phyloP scores from a whole-genome alignment of 2,888 invertebrate species.

The Meganola albula region DNA sequence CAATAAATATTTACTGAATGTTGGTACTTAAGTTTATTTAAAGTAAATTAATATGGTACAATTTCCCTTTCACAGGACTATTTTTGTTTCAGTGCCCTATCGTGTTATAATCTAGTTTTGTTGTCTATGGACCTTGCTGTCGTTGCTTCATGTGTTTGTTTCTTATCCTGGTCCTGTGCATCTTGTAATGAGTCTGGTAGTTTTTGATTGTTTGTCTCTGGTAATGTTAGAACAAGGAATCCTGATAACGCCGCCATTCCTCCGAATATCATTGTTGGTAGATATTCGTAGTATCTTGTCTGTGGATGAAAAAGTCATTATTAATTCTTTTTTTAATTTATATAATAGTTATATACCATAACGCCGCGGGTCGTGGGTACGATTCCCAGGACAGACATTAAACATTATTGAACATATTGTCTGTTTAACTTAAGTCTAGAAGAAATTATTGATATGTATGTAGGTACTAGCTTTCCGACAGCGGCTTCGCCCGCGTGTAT shows the following conservation, averaged over 20 bases:
- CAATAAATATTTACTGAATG: no score
- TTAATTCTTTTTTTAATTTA: no score
- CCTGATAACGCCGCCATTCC: conserved; percentile 75
- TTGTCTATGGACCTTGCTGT: conserved; percentile 27
- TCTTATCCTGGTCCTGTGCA: conserved; percentile 67
- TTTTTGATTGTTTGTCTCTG: conserved; percentile 79
- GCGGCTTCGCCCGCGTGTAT: no score
- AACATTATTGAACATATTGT: no score
- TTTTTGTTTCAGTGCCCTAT: conserved; percentile 18
- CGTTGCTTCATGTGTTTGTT: conserved; percentile 16
- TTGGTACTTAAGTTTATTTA: no score
- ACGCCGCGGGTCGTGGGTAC: no score
- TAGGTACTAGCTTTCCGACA: no score
- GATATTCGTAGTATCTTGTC: conserved; percentile 61
- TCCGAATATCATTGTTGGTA: conserved; percentile 79
- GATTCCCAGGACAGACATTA: no score
- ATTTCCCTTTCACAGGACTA: no score
- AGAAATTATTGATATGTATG: no score
- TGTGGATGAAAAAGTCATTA: conserved; percentile 29
- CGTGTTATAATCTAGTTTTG: conserved; percentile 36
- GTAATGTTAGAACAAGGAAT: conserved; percentile 74
- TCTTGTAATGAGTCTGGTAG: conserved; percentile 80
- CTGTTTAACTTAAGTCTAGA: no score
- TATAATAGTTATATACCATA: no score
- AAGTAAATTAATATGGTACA: background rate